Evolutionary conservation across 1,140 invertebrate genomes (phyloP), one percentile per base, ranked within the genome.

Genomic region (Physella acuta): DNA sequence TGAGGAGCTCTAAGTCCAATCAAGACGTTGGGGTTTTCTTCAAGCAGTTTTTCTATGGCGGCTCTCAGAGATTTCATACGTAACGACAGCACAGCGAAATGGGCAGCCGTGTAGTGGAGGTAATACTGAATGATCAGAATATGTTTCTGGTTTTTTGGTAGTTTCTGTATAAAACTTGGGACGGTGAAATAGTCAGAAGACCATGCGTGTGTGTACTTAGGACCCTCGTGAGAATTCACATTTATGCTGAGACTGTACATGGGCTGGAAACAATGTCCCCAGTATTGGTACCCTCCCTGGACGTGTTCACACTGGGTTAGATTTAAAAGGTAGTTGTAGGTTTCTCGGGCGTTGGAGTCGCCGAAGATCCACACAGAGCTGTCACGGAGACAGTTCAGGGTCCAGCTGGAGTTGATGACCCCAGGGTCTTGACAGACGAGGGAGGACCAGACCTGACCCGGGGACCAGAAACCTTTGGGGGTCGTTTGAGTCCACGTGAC

Each of bases 1-100:
- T 66, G 63, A 3, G 63, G 63, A 3, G 49, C 63, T 66, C 63
- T 24, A 30, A 66, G 31, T 28, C 28, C 63, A 8, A 66, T 24
- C 4, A n/a, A n/a, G n/a, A n/a, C n/a, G n/a, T n/a, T n/a, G n/a
- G n/a, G n/a, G n/a, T n/a, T n/a, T n/a, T n/a, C n/a, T n/a, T n/a
- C n/a, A n/a, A n/a, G n/a, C n/a, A n/a, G n/a, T n/a, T n/a, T n/a
- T n/a, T n/a, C n/a, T n/a, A n/a, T n/a, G n/a, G n/a, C n/a, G n/a
- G n/a, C n/a, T n/a, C n/a, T n/a, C n/a, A n/a, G n/a, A n/a, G 52
- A 44, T 2, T 8, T 30, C 1, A 66, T 16, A 24, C 63, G 49
- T 3, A 26, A 24, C 3, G 8, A 36, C 3, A 24, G 3, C 3
- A 55, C 17, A 53, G 5, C 55, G 5, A 66, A 11, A 66, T 66